phyloP scores from a whole-genome alignment of 92 coral and sea anemone species.

The Epizoanthus fatuus region DNA sequence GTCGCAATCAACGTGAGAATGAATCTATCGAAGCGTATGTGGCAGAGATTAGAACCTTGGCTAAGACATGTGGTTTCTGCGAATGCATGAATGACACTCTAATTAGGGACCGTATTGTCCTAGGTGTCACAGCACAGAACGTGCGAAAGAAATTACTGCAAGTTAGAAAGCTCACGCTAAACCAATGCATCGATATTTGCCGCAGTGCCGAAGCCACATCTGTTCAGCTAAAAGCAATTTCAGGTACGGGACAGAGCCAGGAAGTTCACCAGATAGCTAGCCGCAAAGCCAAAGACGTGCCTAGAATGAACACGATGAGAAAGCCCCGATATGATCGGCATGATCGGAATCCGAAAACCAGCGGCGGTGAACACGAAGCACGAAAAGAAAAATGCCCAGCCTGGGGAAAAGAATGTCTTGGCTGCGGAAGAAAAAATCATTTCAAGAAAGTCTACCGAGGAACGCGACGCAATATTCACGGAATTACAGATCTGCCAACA shows the following conservation, averaged over 20 bases:
- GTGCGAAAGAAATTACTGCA: slow-evolving; percentile 40
- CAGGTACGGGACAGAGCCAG: not conserved
- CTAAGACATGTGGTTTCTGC: slow-evolving; percentile 53
- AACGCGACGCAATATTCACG: slow-evolving; percentile 33
- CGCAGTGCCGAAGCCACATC: slow-evolving; percentile 54
- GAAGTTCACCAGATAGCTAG: not conserved
- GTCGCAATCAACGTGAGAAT: slow-evolving; percentile 48
- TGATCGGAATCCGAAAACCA: not conserved
- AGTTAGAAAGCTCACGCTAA: slow-evolving; percentile 52
- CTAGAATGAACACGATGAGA: too few relatives aligned
- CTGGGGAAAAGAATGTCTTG: slow-evolving; percentile 46
- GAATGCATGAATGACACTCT: slow-evolving; percentile 36
- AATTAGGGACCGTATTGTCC: slow-evolving; percentile 48
- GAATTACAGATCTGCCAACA: slow-evolving; percentile 5
- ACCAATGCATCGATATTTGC: slow-evolving; percentile 52
- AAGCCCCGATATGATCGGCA: too few relatives aligned
- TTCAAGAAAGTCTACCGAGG: slow-evolving; percentile 42
- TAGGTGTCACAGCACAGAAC: slow-evolving; percentile 17
- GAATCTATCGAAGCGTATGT: slow-evolving; percentile 60
- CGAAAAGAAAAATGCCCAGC: slow-evolving; percentile 63
- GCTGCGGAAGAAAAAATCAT: slow-evolving; percentile 54
- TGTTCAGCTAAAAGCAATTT: slow-evolving; percentile 42
- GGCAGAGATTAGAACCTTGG: slow-evolving; percentile 22
- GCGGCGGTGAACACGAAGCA: slow-evolving; percentile 34
- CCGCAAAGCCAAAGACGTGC: too few relatives aligned